Evolutionary conservation across 2,888 invertebrate species (phyloP), one percentile per base, ranked within the genome.

Genomic region (Perdita meconis): DNA sequence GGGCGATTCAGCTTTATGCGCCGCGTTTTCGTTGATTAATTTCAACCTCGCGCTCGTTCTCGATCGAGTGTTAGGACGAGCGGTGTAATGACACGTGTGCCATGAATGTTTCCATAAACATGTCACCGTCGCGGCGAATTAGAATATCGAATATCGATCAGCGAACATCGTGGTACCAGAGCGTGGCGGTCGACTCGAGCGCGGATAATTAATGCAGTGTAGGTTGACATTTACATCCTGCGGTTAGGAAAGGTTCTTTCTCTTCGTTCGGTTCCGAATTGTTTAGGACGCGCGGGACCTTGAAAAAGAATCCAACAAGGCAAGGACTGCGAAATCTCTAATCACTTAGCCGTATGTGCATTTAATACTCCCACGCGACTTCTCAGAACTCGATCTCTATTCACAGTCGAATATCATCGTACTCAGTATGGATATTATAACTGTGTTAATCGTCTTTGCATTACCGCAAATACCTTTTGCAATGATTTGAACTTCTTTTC

Each of bases 121-220:
- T 79, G 77, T 79, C 77, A 63, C 40, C 77, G 42, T 71, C 63
- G 59, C 36, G 64, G 77, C 77, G 64, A 79, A 77, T 77, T 77
- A 73, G 73, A 77, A 79, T 79, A 79, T 79, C 77, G 77, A 77
- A 79, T 79, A 79, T 79, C 77, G 78, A 79, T 79, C 77, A 68
- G 72, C 64, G 64, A 50, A 64, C 71, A 68, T 59, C 60, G 47
- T 47, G 56, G 65, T 66, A 30, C 24, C 40, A 42, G 22, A 30
- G 26, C 44, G 53, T 57, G 38, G 53, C 44, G 63, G 69, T 69
- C 64, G 68, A 64, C 38, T 56, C 69, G 56, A 55, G 38, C 59
- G 40, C 40, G 51, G 76, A 70, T 76, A 76, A 78, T 78, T 78
- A 76, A 78, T 78, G 75, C 70, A 64, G 51, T 44, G 30, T 50